Evolutionary conservation across 2,888 invertebrate genomes (phyloP), one percentile per base, ranked within the genome.

Genomic region (Lepidochrysops patricia): DNA sequence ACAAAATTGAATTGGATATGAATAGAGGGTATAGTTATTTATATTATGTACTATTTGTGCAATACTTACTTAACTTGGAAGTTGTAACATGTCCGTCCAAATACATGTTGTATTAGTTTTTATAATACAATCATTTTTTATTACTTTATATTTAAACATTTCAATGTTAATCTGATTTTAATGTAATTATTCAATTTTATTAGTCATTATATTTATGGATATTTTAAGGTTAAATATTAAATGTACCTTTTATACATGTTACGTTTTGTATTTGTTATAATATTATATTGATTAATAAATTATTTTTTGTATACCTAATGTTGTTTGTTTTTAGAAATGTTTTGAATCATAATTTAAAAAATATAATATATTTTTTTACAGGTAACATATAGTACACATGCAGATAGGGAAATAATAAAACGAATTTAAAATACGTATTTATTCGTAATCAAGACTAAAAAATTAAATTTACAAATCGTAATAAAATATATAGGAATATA

Each of bases 401-500:
- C n/a, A n/a, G n/a, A n/a, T n/a, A 13, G n/a, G 13, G 4, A 19
- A 29, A 15, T 19, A 70, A 68, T 66, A 65, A 67, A 64, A 68
- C 50, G 60, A 62, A 60, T 66, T 65, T 60, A 62, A 63, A 66
- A 65, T 65, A 60, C 66, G 71, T 68, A 73, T 76, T 75, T 79
- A 79, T 79, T 81, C 73, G 72, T 82, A 82, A 78, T 76, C 68
- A 77, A 76, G 72, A 77, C 77, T 82, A 84, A 84, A 84, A 78
- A 82, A 74, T 61, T 61, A 49, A 58, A 74, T 69, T 69, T 69
- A 67, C 73, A 76, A 77, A 64, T 70, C 75, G 76, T 82, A 83
- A 66, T 82, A 85, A 86, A 85, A 86, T 85, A 85, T 86, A 85
- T 86, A 87, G 82, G 84, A 84, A 84, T 86, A 84, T 80, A 81